phyloP scores from a whole-genome alignment of 2,888 invertebrate species.

The Mythimna impura region DNA sequence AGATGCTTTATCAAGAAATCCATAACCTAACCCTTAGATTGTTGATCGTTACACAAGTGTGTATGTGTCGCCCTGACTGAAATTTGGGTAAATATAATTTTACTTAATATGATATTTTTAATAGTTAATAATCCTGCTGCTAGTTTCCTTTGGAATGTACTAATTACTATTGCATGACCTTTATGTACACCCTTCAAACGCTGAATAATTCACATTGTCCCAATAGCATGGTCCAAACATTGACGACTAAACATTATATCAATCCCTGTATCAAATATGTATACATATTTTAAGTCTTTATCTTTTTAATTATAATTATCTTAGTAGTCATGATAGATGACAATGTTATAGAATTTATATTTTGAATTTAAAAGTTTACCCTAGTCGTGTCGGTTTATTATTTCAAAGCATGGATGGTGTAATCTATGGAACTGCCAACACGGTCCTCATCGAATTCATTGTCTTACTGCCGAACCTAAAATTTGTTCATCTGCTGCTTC shows the following conservation, averaged over 20 bases:
- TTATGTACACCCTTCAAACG: constrained; percentile 81
- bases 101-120: constrained; percentile 82
- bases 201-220: constrained; percentile 76
- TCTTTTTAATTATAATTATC: constrained; percentile 59
- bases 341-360: constrained; percentile 63
- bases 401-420: constrained; percentile 75
- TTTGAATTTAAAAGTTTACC: constrained; percentile 61
- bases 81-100: constrained; percentile 89
- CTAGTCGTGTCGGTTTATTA: constrained; percentile 68
- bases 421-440: constrained; percentile 67
- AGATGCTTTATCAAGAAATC: constrained; percentile 88
- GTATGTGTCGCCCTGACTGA: constrained; percentile 89
- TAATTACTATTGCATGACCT: constrained; percentile 86
- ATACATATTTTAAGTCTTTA: constrained; percentile 49
- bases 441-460: constrained; percentile 14
- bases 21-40: constrained; percentile 78
- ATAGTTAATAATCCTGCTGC: constrained; percentile 86
- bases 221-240: constrained; percentile 82
- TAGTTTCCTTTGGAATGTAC: constrained; percentile 87
- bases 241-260: constrained; percentile 55
- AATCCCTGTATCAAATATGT: constrained; percentile 51
- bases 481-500: constrained; percentile 24
- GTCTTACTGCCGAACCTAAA: constrained; percentile 10
- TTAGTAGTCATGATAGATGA: constrained; percentile 75
- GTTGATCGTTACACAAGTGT: constrained; percentile 84